Evolutionary conservation across 2,797 vertebrate genomes (phyloP), one percentile per base, ranked within the genome.

Genomic region (Dicrostonyx torquatus): DNA sequence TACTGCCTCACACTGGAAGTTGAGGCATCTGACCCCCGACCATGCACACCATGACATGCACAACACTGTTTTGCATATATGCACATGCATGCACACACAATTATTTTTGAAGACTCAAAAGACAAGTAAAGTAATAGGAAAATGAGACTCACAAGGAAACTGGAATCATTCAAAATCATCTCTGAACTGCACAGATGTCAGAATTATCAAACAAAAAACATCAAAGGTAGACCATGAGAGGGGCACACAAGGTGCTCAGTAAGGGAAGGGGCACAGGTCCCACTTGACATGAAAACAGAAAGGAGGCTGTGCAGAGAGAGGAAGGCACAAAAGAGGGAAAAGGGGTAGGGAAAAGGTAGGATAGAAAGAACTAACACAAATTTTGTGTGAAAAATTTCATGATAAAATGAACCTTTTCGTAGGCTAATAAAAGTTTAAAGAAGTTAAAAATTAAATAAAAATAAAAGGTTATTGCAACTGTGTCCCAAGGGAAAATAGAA

Each of bases 121-220:
- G 53, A 24, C 40, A 84, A 17, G 0, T 18, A 94, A 85, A 95
- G n/a, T 78, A 94, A 72, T 43, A 83, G 40, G 40, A 95, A 95
- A 93, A 79, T 24, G 34, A 18, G 31, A 77, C 18, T 26, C n/a
- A 45, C 26, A 68, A 64, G 18, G 29, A 90, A 40, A 14, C 91
- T 31, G 88, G 87, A 87, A 73, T 48, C 12, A 34, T 60, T 79
- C 22, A 70, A 83, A 78, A 87, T 9, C 66, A 87, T 89, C n/a
- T 43, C 37, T 34, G 64, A 89, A 76, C 8, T 55, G 50, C 90
- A n/a, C 14, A 80, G 75, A 76, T 72, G 29, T 76, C 17, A 68
- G 84, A 83, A 79, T 79, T 75, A 68, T 43, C 86, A 88, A 83
- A 73, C 26, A 45, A 76, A 73, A 92, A n/a, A n/a, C 4, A 55